phyloP scores from a whole-genome alignment of 2,888 invertebrate genomes.

The Agonopterix heracliana region DNA sequence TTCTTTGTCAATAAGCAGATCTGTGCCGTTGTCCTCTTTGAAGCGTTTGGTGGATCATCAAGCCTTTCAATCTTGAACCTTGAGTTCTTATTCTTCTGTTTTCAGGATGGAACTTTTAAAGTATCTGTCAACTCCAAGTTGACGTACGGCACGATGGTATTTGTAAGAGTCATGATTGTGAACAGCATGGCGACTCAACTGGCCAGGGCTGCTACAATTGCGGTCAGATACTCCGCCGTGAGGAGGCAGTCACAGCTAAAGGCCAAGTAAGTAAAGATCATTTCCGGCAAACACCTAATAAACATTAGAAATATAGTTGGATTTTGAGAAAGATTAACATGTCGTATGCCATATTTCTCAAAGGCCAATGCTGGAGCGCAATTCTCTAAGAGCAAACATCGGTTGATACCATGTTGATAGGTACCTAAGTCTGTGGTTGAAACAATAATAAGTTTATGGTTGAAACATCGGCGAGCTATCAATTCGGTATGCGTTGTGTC shows the following conservation, averaged over 20 bases:
- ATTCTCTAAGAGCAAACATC: no score
- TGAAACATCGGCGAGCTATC: no score
- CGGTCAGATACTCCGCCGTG: conserved; percentile 92
- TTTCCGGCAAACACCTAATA: background rate
- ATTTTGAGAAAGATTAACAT: no score
- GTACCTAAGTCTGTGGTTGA: no score
- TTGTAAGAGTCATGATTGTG: conserved; percentile 89
- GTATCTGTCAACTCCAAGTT: conserved; percentile 86
- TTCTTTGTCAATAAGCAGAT: no score
- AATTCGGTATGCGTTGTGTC: no score
- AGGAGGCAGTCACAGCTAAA: conserved; percentile 90
- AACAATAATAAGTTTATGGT: no score
- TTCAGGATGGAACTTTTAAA: conserved; percentile 88
- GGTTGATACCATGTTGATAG: no score
- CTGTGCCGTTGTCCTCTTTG: no score
- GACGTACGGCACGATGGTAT: conserved; percentile 94
- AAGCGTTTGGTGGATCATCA: no score
- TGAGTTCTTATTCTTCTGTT: conserved; percentile 8
- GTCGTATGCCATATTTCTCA: no score
- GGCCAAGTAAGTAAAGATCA: conserved; percentile 77
- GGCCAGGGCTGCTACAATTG: conserved; percentile 88
- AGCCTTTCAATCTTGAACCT: background rate
- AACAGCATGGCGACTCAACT: conserved; percentile 81
- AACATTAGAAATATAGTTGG: background rate
- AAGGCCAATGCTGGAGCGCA: no score